These are phyloP conservation scores for Acleris cristana DNA, from an alignment of 2,888 invertebrate genomes.

Conservation along the genomic window DNA sequence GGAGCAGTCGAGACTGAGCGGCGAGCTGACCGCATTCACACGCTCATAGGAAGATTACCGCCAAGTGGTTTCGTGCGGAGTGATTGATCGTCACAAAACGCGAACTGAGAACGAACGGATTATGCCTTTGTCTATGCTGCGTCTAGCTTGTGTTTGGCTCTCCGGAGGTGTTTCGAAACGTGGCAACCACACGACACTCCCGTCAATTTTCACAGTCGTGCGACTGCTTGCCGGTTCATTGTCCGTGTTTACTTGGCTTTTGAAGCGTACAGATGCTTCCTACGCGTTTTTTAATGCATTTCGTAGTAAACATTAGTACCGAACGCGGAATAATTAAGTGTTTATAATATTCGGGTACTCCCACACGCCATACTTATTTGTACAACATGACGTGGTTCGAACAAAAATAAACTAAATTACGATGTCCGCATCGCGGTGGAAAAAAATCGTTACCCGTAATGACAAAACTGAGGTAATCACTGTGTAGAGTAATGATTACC, in stretches of 20 bases:
- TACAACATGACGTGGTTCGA: conserved; percentile 39
- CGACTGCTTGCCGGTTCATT: conserved; percentile 16
- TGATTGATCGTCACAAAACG: conserved; percentile 75
- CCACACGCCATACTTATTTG: conserved; percentile 41
- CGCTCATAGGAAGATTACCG: conserved; percentile 69
- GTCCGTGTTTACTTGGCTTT: conserved; percentile 25
- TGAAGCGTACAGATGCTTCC: conserved; percentile 21
- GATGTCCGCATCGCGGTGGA: conserved; percentile 31
- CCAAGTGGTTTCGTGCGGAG: conserved; percentile 64
- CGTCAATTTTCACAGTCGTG: conserved; percentile 20
- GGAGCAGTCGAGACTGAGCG: conserved; percentile 55
- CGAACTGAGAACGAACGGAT: conserved; percentile 61
- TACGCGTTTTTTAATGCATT: conserved; percentile 36
- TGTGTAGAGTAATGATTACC: conserved; percentile 6
- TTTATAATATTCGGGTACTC: conserved; percentile 38
- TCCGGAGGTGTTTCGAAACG: conserved; percentile 28
- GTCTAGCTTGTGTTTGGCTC: conserved; percentile 47
- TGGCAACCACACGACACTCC: conserved; percentile 12
- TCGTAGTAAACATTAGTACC: conserved; percentile 40
- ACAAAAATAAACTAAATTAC: conserved; percentile 39
- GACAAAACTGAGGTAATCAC: conserved; percentile 23
- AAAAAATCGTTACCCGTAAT: conserved; percentile 22
- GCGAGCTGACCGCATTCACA: conserved; percentile 77
- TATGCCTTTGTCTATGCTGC: conserved; percentile 62
- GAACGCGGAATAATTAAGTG: conserved; percentile 41